These are phyloP conservation scores for Tauraco erythrolophus DNA, from an alignment of 2,113 vertebrate species.

Conservation along the genomic window DNA sequence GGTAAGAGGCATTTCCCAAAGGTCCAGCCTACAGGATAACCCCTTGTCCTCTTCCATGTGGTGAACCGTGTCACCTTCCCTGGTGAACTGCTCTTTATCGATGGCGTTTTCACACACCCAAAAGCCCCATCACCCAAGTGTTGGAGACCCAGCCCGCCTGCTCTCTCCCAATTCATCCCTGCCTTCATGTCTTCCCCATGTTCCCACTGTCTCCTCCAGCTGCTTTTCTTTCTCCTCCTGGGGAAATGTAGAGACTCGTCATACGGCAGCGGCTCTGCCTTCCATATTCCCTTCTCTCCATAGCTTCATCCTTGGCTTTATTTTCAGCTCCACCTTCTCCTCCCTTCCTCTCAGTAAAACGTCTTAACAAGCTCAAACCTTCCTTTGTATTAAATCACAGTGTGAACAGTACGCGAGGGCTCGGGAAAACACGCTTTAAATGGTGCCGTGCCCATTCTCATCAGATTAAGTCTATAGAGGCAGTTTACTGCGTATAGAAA, in stretches of 20 bases:
- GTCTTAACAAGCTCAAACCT: constrained; percentile 3
- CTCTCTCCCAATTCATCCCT: not conserved
- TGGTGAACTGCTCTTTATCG: not conserved
- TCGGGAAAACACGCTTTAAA: constrained; percentile 2
- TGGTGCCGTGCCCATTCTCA: not conserved
- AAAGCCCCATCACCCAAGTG: not conserved
- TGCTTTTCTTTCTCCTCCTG: not conserved
- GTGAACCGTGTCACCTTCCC: not conserved
- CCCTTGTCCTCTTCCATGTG: not conserved
- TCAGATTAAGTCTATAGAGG: constrained; percentile 5
- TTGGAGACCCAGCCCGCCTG: accelerated
- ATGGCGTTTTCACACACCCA: accelerated
- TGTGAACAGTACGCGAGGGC: not conserved
- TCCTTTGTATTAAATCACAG: constrained; percentile 9
- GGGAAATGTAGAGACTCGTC: accelerated
- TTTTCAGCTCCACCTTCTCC: not conserved
- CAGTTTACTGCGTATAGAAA: constrained; percentile 51
- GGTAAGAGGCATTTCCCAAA: not conserved
- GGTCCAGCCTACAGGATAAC: too few species aligned
- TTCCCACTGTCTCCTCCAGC: not conserved
- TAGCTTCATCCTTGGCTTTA: not conserved
- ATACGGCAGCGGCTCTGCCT: not conserved
- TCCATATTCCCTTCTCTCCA: not conserved
- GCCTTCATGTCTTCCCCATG: not conserved
- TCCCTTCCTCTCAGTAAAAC: not conserved